Evolutionary conservation across 2,888 invertebrate species (phyloP).

Genomic region (Globia sparganii): DNA sequence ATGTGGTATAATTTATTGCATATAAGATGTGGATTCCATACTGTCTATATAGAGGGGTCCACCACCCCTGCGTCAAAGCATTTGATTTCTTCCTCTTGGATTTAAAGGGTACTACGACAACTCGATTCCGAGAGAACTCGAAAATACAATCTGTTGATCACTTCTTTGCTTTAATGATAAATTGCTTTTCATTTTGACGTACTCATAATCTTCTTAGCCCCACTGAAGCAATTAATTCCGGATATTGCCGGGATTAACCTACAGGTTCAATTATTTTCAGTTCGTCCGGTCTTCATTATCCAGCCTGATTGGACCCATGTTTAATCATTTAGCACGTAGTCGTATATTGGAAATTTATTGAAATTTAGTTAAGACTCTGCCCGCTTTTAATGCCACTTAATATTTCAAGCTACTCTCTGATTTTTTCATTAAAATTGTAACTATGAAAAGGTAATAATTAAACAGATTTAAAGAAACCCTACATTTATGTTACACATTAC

Average conservation of each 20-base stretch:
- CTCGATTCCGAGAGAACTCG: not conserved
- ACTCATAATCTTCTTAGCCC: constrained; percentile 38
- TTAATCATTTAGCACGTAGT: constrained; percentile 41
- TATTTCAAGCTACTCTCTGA: not conserved
- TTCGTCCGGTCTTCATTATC: constrained; percentile 50
- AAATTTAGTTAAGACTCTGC: constrained; percentile 12
- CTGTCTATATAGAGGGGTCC: too few relatives aligned
- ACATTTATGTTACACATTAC: too few relatives aligned
- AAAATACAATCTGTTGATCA: not conserved
- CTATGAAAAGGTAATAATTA: not conserved
- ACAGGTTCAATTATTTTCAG: constrained; percentile 44
- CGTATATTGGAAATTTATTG: constrained; percentile 40
- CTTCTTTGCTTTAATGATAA: not conserved
- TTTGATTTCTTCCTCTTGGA: not conserved
- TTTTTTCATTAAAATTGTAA: not conserved
- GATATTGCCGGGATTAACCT: constrained; percentile 48
- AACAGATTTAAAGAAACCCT: not conserved
- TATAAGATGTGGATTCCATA: too few relatives aligned
- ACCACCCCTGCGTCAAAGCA: not conserved
- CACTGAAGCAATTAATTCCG: constrained; percentile 48
- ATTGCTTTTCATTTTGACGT: constrained; percentile 24
- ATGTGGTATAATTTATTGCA: too few relatives aligned
- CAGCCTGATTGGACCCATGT: constrained; percentile 42
- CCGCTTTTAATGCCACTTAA: not conserved
- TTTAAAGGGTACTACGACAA: not conserved